Evolutionary conservation across 2,888 invertebrate species (phyloP), one percentile per base, ranked within the genome.

Genomic region (Eubasilissa splendida): DNA sequence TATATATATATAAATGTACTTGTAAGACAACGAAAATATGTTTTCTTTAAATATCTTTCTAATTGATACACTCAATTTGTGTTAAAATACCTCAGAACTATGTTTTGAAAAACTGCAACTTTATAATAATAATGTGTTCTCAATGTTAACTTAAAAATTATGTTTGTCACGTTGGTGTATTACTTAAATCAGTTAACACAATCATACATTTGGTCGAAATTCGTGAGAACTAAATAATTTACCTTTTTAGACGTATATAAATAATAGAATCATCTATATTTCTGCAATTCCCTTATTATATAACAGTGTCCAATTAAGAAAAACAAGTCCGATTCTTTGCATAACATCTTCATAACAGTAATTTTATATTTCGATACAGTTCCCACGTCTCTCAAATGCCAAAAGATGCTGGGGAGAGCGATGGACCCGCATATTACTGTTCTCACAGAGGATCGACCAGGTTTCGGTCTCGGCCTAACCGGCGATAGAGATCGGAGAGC

Each of bases 331-430:
- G 50, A 31, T 54, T 42, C n/a, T 58, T 75, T 75, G 60, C 75
- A 60, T 60, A 60, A 59, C 58, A 50, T 75, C 60, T 75, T 42
- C 60, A 50, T 75, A 75, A 75, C 63, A 60, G 75, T 52, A 58
- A 50, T 60, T 60, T 60, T 75, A 59, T 50, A 42, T 60, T 63
- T 63, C 60, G 75, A 75, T 75, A 56, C 58, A 75, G 54, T 75
- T 75, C 75, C 75, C 75, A 75, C 75, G 75, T 75, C 59, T 60
- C 14, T n/a, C 14, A 75, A 75, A 75, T 75, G 75, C 75, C 75
- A 75, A 63, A 14, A 50, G 75, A 58, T 58, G 52, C 75, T 75
- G 60, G 2, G 63, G 14, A 54, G 60, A 59, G 14, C 42, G 33
- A 33, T 58, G 8, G 75, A 75, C 75, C 50, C 42, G 3, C 58